A percentile compares a stretch with the other conserved stretches of the same genome.
These are phyloP conservation scores for Electrophaes corylata DNA, from an alignment of 2,888 invertebrate genomes.

Conservation along the genomic window DNA sequence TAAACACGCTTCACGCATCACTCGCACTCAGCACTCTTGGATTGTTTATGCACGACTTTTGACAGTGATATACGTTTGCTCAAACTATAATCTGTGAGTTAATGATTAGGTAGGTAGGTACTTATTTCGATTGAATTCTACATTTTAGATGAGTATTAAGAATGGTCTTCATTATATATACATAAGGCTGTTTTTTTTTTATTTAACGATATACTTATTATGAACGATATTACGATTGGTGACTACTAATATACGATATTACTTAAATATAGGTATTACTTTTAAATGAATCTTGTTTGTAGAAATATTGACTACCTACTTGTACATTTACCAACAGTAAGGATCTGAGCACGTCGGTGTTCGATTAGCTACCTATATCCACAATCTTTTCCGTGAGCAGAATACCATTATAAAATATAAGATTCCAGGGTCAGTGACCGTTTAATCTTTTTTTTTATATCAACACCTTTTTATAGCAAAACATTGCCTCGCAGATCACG, in stretches of 20 bases:
- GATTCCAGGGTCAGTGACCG: not conserved
- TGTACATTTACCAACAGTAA: not conserved
- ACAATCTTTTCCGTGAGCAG: not conserved
- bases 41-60: conserved; percentile 10
- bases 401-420: not conserved
- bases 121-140: not conserved
- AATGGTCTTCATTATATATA: too few species aligned
- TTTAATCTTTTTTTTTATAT: too few species aligned
- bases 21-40: conserved; percentile 7
- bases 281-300: too few species aligned
- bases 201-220: too few species aligned
- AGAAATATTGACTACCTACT: not conserved
- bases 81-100: not conserved
- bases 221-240: too few species aligned
- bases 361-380: not conserved
- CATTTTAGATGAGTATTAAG: not conserved
- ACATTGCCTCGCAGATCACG: too few species aligned
- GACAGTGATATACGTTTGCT: not conserved
- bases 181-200: too few species aligned
- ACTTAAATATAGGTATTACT: too few species aligned
- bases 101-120: too few species aligned
- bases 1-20: conserved; percentile 15
- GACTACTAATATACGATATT: too few species aligned
- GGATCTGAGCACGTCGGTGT: not conserved
- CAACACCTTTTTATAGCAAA: too few species aligned